Evolutionary conservation across 2,797 vertebrate genomes (phyloP), one percentile per base, ranked within the genome.

Genomic region (Mionectes olivaceus): DNA sequence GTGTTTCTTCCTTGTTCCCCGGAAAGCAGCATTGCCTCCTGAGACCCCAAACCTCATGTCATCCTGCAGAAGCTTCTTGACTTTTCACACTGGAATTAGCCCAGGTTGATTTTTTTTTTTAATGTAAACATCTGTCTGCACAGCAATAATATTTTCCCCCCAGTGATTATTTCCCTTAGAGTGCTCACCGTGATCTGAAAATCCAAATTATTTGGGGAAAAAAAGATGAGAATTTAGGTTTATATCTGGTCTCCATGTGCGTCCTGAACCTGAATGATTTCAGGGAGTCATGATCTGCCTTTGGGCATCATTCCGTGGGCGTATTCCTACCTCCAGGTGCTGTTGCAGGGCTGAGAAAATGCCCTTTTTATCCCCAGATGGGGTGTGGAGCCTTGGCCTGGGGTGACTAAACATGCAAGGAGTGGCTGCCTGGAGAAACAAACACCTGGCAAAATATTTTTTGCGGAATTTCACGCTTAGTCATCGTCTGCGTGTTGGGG

Each of bases 371-470:
- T 28, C 69, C 57, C 23, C 46, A 79, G 30, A 6, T 39, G 25
- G 53, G 82, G 56, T 1, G 28, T n/a, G 77, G 55, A 83, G 69
- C 10, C 60, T 81, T 68, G 7, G 44, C 60, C 22, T 0, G 5
- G 9, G 1, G 57, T 56, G 63, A n/a, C 52, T 41, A 83, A 91
- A 95, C 65, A 16, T 6, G 28, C 43, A 74, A 67, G 65, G 87
- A 50, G 44, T 76, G 87, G 79, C 87, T 91, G 81, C 59, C 59
- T 65, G 70, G 77, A 73, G 90, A 89, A 85, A 43, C 12, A 92
- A 92, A 87, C 89, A 94, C 80, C 94, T 95, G 93, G 87, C 57
- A 93, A 94, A 95, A 69, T 47, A 64, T 69, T 88, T 92, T 92
- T 86, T 33, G 19, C 12, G 37, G 77, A 61, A 56, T 25, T 80